Base-by-base conservation (phyloP, 2,113 vertebrate genomes). In the Cynopterus brachyotis region DNA sequence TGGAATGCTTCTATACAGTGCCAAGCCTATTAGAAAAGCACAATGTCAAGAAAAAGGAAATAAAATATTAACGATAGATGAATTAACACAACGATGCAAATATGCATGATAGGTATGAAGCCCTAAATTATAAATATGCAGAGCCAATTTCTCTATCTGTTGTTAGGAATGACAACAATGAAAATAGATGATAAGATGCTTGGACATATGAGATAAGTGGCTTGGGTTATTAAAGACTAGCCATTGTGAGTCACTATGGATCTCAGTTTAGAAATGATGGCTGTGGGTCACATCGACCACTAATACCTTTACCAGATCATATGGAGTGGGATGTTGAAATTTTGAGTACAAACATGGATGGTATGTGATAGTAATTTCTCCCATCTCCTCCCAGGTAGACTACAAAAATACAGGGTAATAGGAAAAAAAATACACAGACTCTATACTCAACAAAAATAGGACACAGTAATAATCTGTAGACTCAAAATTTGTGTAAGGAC, bases 91-190 rank as follows among this genome's bases (percentile, higher is more conserved):
- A 98, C 99, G 2, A 99, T 96, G 99, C 99, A 70, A 99, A 99
- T 97, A 99, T 99, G 96, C 99, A 99, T 96, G 98, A 99, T 55
- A 98, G 99, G 97, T 99, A 99, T 98, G 99, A 99, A 98, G 99
- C 98, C 2, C 98, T 99, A 89, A 99, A 99, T 98, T 99, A 99
- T 82, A 99, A 99, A 96, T 99, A 99, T 92, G 99, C 99, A 98
- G 98, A 99, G 99, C 99, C 99, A 62, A 98, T 98, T 97, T 99
- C 98, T 97, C 98, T 99, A 93, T 99, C 99, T 97, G 99, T 99
- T 95, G 98, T 99, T 98, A 98, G 99, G 97, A 99, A 99, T 30
- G 99, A 99, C 98, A 99, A 98, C 97, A 99, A 98, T 99, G 99
- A 99, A 99, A 99, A 98, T 99, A 99, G 98, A 99, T 98, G 98